Conservation (phyloP, 2,113 vertebrate genomes). For the Pogona vitticeps region DNA sequence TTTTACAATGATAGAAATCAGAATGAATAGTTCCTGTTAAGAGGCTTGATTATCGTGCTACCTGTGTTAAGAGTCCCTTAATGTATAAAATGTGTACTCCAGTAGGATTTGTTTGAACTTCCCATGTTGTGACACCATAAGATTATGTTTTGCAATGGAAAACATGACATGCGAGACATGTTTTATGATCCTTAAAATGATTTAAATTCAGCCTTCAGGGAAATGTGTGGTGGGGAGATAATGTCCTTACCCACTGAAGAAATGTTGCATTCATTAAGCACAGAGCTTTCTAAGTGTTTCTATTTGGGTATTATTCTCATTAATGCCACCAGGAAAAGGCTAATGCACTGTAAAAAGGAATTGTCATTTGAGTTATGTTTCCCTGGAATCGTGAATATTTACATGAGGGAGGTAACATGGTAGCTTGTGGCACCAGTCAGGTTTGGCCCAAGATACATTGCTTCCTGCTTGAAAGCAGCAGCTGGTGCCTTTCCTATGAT, state of each 20-base stretch:
- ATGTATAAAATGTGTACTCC: background rate
- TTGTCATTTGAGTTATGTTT: background rate
- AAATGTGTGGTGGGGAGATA: conserved; percentile 59
- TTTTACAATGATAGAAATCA: background rate
- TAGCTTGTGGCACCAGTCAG: background rate
- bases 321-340: conserved; percentile 51
- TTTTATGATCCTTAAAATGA: too few species aligned
- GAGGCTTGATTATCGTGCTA: fast-evolving
- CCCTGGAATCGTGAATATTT: background rate
- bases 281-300: conserved; percentile 57
- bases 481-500: too few species aligned
- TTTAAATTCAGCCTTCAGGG: conserved; percentile 42
- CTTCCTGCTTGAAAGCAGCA: too few species aligned
- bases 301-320: conserved; percentile 51
- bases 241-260: conserved; percentile 55
- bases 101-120: too few species aligned
- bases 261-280: conserved; percentile 63
- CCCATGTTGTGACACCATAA: too few species aligned
- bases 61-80: background rate
- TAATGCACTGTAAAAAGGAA: conserved; percentile 18
- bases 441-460: too few species aligned
- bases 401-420: background rate
- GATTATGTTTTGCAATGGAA: too few species aligned
- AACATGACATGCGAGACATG: too few species aligned
- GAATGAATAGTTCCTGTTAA: conserved; percentile 11